Evolutionary conservation across 2,888 invertebrate species (phyloP).

Genomic region (Leptarthrus brevirostris): DNA sequence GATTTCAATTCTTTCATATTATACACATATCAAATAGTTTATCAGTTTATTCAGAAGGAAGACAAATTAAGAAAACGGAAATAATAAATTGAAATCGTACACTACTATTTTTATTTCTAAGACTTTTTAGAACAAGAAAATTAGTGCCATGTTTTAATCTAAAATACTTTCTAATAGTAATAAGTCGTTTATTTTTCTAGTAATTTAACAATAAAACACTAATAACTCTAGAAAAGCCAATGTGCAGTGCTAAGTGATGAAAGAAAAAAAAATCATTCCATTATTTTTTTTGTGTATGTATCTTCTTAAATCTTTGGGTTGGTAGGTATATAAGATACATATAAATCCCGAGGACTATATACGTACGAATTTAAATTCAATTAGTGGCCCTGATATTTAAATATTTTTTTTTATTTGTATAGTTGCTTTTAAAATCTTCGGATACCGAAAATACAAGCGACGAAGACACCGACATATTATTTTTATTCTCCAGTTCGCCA

Average conservation of each 20-base stretch:
- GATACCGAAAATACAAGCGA: too few species aligned
- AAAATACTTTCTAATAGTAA: constrained; percentile 27
- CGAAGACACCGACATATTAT: too few species aligned
- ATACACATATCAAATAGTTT: constrained; percentile 55
- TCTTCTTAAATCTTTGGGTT: constrained; percentile 37
- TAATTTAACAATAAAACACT: constrained; percentile 36
- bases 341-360: constrained; percentile 36
- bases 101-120: constrained; percentile 47
- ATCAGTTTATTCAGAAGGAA: constrained; percentile 54
- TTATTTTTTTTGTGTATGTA: constrained; percentile 65
- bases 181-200: constrained; percentile 47
- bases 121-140: constrained; percentile 48
- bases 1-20: constrained; percentile 35
- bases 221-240: constrained; percentile 44
- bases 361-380: constrained; percentile 40
- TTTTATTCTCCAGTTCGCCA: too few species aligned
- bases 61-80: constrained; percentile 42
- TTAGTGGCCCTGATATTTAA: too few species aligned
- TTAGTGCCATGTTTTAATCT: constrained; percentile 54
- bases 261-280: constrained; percentile 58
- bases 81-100: constrained; percentile 44
- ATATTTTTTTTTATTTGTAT: too few species aligned
- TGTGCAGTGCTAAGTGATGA: constrained; percentile 35
- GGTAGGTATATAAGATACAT: constrained; percentile 38
- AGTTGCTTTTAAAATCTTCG: too few species aligned